Conservation (phyloP, 2,113 vertebrate genomes). For the Bolborhynchus lineola region DNA sequence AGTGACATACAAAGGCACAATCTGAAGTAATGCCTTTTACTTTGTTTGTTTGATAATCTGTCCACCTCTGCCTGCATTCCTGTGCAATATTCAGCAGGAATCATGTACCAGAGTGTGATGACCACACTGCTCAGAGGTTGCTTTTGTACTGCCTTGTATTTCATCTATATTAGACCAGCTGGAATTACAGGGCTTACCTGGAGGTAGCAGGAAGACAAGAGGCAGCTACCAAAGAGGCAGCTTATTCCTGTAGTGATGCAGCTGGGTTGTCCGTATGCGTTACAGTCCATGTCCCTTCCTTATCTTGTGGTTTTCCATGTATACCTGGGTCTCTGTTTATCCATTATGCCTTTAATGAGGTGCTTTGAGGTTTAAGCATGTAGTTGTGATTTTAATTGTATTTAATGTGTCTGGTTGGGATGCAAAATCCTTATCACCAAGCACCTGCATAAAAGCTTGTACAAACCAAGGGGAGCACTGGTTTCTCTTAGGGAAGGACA, state of each 20-base stretch:
- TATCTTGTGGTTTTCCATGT: neutral
- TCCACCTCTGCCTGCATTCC: neutral
- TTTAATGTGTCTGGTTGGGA: neutral
- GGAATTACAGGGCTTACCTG: neutral
- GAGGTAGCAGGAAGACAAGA: neutral
- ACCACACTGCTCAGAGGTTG: fast-evolving
- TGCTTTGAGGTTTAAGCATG: neutral
- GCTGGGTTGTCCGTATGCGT: neutral
- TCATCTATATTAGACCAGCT: neutral
- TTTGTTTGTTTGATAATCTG: neutral
- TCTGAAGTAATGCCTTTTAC: neutral
- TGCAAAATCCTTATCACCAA: neutral
- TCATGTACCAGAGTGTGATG: neutral
- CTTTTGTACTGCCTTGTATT: neutral
- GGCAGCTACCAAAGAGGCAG: neutral
- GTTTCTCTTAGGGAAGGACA: neutral
- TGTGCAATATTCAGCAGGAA: neutral
- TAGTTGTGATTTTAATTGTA: neutral
- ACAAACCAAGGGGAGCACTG: neutral
- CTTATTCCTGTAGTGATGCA: neutral
- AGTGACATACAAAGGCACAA: neutral
- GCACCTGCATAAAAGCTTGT: neutral
- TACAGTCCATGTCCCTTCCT: neutral
- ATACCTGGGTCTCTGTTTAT: neutral
- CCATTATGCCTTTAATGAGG: neutral